phyloP scores from a whole-genome alignment of 1,140 invertebrate species.

The Drosophila equinoxialis region DNA sequence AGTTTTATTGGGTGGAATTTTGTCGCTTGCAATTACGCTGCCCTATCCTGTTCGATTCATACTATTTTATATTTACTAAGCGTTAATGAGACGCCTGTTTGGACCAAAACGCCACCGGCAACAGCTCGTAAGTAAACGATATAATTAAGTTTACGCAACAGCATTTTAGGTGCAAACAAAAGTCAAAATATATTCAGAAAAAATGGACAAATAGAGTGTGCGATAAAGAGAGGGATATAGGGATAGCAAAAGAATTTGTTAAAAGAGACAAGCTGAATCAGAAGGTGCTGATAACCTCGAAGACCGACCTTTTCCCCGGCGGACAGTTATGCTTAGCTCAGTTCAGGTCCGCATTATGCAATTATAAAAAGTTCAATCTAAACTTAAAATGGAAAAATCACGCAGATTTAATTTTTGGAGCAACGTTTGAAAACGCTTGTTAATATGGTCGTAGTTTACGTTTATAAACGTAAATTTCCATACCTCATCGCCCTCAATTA shows the following conservation, averaged over 20 bases:
- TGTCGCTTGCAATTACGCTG: too few species aligned
- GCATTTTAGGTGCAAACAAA: conserved; percentile 62
- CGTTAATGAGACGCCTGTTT: conserved; percentile 24
- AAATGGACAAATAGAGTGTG: neutral
- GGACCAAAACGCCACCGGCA: conserved; percentile 15
- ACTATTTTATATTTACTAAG: neutral
- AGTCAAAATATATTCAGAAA: conserved; percentile 32
- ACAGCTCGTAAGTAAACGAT: conserved; percentile 60
- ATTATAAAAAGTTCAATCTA: neutral
- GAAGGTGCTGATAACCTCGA: neutral
- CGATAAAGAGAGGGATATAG: conserved; percentile 21
- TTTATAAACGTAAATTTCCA: too few species aligned
- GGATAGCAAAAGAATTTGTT: conserved; percentile 21
- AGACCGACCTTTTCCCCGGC: neutral
- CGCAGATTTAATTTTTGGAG: too few species aligned
- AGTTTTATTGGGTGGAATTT: too few species aligned
- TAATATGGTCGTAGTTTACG: too few species aligned
- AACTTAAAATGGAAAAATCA: neutral
- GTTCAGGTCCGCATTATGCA: neutral
- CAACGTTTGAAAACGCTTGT: too few species aligned
- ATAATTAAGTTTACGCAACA: conserved; percentile 69
- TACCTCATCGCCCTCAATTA: neutral
- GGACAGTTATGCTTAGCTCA: neutral
- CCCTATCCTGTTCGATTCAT: too few species aligned
- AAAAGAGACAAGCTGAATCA: conserved; percentile 1